A percentile compares a stretch with the other conserved stretches of the same genome.
Evolutionary conservation across 2,888 invertebrate genomes (phyloP).

Genomic region (Octodonta nipae): DNA sequence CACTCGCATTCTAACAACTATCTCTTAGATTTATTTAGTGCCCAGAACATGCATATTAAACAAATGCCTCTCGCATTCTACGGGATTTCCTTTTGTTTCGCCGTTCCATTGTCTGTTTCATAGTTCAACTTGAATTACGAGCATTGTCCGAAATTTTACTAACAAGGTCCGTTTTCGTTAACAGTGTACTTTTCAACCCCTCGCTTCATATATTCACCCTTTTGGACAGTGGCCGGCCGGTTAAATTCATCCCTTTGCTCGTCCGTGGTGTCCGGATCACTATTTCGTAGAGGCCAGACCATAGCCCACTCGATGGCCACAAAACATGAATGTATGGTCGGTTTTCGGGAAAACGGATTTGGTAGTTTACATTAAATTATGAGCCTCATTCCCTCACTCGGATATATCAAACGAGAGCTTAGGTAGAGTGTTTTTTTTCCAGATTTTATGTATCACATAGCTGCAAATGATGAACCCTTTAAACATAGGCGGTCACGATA

Average conservation of each 20-base stretch:
- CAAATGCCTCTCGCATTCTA: too few species aligned
- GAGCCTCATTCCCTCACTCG: too few species aligned
- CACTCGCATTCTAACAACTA: too few species aligned
- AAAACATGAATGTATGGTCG: constrained; percentile 10
- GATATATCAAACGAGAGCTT: too few species aligned
- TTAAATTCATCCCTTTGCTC: constrained; percentile 28
- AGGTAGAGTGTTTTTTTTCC: too few species aligned
- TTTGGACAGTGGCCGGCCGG: constrained; percentile 32
- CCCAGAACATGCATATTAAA: too few species aligned
- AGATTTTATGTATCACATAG: too few species aligned
- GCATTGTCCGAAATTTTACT: constrained; percentile 24
- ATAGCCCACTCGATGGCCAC: constrained; percentile 9
- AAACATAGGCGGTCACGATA: too few species aligned
- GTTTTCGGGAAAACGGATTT: constrained; percentile 10
- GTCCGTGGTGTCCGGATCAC: constrained; percentile 19
- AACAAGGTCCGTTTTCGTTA: constrained; percentile 27
- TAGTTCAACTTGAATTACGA: constrained; percentile 24
- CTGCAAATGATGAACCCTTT: too few species aligned
- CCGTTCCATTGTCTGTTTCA: constrained; percentile 16
- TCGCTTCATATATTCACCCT: constrained; percentile 35
- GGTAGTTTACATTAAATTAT: constrained; percentile 11
- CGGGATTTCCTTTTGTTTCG: constrained; percentile 4
- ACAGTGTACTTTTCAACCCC: constrained; percentile 31
- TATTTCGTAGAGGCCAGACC: constrained; percentile 17
- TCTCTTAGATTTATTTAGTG: too few species aligned